Base-by-base conservation (phyloP, 2,113 vertebrate species). In the Xiphorhynchus elegans region DNA sequence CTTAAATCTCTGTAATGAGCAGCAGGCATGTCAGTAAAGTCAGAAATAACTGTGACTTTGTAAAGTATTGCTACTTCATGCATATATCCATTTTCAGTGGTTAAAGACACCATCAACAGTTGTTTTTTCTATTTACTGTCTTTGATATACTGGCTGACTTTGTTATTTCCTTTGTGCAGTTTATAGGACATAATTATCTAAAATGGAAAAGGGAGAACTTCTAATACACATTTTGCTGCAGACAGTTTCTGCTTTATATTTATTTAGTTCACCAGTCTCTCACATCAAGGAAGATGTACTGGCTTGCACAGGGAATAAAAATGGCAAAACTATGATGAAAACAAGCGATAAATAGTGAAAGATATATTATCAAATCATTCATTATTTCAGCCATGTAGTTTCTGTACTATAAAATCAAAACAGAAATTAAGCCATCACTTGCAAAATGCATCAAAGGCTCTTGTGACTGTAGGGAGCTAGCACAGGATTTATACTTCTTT, bases 101-200 rank as follows among this genome's bases (percentile, higher is more conserved):
- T 68, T 87, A 81, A 81, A 95, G 86, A 82, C 58, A 92, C 66
- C 80, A 58, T 92, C 93, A 93, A 75, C 79, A 82, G 80, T 62
- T 52, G 40, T 66, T 75, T 96, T 85, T 84, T 81, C 80, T 90
- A 26, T 76, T 84, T 70, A 60, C 49, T 90, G 46, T 76, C 40
- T 68, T 83, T 96, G 96, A 94, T 96, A 94, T 97, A 88, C 72
- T 87, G 83, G 76, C 85, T 89, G 88, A 94, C 84, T 94, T 92
- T 79, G 83, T 96, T 88, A 78, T 84, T 96, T 87, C 79, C 90
- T 94, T 95, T 84, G 60, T 95, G 84, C 2, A 37, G 76, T 70
- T 95, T 68, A 87, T 75, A 87, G 76, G 76, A 88, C 68, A 42
- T 96, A 90, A 92, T 94, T 90, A 78, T 82, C 92, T 87, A 64